These are phyloP conservation scores for Mionectes macconnelli DNA, from an alignment of 2,113 vertebrate genomes.

Conservation along the genomic window DNA sequence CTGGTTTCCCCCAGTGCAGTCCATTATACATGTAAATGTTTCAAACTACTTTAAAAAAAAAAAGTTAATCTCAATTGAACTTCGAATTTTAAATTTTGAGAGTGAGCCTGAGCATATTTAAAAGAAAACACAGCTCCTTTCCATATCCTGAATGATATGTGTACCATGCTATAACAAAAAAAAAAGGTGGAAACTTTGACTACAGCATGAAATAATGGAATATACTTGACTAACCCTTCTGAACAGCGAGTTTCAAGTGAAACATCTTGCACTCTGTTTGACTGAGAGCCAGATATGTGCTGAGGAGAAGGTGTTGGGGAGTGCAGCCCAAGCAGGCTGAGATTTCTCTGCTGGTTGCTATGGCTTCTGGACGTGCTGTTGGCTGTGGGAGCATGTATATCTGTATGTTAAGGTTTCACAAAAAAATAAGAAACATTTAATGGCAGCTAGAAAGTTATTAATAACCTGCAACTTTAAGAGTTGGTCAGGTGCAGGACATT, in stretches of 20 bases:
- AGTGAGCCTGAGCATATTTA: background rate
- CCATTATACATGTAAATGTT: rapidly evolving
- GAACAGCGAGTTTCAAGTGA: background rate
- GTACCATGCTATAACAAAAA: background rate
- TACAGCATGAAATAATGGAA: background rate
- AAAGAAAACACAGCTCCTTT: background rate
- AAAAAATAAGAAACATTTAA: background rate
- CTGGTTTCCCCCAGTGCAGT: background rate
- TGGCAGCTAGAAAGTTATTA: background rate
- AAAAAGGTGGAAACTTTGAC: background rate
- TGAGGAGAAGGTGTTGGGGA: background rate
- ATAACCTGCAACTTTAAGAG: background rate
- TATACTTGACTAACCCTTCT: background rate
- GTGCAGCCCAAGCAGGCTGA: background rate
- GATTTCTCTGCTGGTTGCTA: background rate
- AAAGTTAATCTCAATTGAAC: background rate
- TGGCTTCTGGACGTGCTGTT: background rate
- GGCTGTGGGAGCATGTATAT: background rate
- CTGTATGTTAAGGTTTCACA: background rate
- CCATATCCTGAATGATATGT: background rate
- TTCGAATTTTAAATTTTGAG: background rate
- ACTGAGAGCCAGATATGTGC: background rate
- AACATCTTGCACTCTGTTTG: background rate
- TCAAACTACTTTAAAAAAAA: background rate
- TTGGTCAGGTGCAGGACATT: background rate